Base-by-base conservation (phyloP, 2,113 vertebrate species). In the Drymodes brunneopygia region DNA sequence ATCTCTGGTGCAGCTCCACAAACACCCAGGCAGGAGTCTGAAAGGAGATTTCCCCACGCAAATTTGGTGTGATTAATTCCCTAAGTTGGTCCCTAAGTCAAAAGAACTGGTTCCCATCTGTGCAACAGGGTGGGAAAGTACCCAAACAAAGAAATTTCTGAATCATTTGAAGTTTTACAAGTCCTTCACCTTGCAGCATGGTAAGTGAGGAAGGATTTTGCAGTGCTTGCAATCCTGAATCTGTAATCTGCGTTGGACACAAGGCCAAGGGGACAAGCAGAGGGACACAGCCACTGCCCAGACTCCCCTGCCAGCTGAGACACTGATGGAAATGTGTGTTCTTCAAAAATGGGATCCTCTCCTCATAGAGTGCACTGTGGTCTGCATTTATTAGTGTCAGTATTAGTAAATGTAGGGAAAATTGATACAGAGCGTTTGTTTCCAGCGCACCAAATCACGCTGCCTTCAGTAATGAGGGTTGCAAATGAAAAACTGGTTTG, bases 201-300 rank as follows among this genome's bases (percentile, higher is more conserved):
- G 9, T 21, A 35, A 36, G 25, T 5, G 11, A 77, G 54, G 54
- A 65, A 71, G 60, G 38, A 38, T 73, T 90, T 81, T 78, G 64
- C 1, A 10, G 40, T 47, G 27, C 19, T 15, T 40, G 22, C 14
- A 44, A 13, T 64, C 22, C 22, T 35, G 12, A 3, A 44, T 64
- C 22, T 38, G 9, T 75, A n/a, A 28, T 15, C 35, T 38, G 7
- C 2, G 0, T 20, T 27, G 42, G n/a, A 44, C 25, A 8, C 0
- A 1, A 67, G 27, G n/a, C 18, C 56, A 35, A 53, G 35, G 33
- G 13, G 6, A 4, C 50, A 48, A 33, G 29, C 29, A 38, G 42
- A 58, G 38, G 23, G 51, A 44, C 1, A 5, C 28, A 92, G 12
- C 12, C 21, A 28, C 31, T 60, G 28, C 21, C n/a, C 44, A 40